These are phyloP conservation scores for Trachelus iudaicus DNA, from an alignment of 2,888 invertebrate species.

Conservation along the genomic window DNA sequence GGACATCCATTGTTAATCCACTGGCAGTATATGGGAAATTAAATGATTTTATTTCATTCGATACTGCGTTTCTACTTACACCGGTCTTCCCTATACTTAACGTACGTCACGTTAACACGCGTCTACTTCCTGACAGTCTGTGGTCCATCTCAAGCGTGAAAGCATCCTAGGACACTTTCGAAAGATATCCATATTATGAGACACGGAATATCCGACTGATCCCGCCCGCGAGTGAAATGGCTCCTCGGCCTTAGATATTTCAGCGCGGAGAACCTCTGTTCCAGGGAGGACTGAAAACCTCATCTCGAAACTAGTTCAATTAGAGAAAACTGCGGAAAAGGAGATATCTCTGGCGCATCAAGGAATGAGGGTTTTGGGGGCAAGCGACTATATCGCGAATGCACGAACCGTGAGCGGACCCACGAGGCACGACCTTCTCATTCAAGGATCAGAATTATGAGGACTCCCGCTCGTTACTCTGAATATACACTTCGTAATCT, in stretches of 20 bases:
- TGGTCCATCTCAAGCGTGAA: background rate
- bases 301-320: slow-evolving; percentile 56
- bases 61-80: too few relatives aligned
- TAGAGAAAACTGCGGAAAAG: slow-evolving; percentile 60
- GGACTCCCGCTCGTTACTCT: background rate
- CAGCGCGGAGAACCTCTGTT: background rate
- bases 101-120: background rate
- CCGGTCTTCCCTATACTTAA: too few relatives aligned
- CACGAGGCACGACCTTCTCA: background rate
- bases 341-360: slow-evolving; percentile 51
- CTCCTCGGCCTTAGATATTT: background rate
- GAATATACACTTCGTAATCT: background rate
- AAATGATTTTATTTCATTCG: too few relatives aligned
- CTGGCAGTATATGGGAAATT: too few relatives aligned
- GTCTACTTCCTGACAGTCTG: background rate
- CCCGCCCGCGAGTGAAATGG: background rate
- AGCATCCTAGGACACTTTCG: background rate
- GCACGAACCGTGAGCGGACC: slow-evolving; percentile 19
- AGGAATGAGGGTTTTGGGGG: slow-evolving; percentile 61
- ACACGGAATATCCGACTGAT: background rate
- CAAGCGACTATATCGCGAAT: slow-evolving; percentile 35
- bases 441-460: background rate
- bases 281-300: slow-evolving; percentile 27
- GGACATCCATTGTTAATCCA: too few relatives aligned
- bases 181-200: background rate